These are phyloP conservation scores for Ascaphus truei DNA, from an alignment of 2,113 vertebrate species.

Conservation along the genomic window DNA sequence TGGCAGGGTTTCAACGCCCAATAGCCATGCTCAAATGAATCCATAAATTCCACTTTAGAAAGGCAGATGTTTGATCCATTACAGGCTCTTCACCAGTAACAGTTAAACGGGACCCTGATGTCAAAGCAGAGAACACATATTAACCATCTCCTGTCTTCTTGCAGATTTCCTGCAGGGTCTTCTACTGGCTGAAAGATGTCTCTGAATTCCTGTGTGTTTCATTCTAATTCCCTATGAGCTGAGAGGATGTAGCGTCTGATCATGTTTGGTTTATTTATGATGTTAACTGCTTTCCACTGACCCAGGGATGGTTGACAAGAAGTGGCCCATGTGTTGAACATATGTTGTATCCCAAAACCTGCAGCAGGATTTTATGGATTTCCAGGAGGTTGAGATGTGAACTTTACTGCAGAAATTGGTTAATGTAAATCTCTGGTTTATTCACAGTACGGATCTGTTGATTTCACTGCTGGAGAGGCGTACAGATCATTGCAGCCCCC, in stretches of 20 bases:
- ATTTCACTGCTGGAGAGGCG: slow-evolving; percentile 63
- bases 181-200: neutral
- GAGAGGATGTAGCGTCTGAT: slow-evolving; percentile 18
- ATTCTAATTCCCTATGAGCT: slow-evolving; percentile 32
- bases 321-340: slow-evolving; percentile 39
- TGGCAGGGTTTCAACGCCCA: no score
- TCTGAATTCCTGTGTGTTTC: neutral
- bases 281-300: slow-evolving; percentile 24
- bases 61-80: neutral
- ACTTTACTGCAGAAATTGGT: slow-evolving; percentile 46
- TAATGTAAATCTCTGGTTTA: slow-evolving; percentile 51
- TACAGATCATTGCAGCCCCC: no score
- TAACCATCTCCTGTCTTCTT: neutral
- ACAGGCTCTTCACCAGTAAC: neutral
- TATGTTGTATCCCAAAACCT: slow-evolving; percentile 30
- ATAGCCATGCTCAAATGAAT: no score
- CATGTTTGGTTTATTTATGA: slow-evolving; percentile 43
- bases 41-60: no score
- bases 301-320: slow-evolving; percentile 19
- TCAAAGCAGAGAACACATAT: neutral
- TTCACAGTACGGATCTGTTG: slow-evolving; percentile 45
- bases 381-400: neutral
- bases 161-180: neutral
- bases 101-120: neutral
- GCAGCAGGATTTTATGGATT: slow-evolving; percentile 19